Evolutionary conservation across 2,888 invertebrate genomes (phyloP).

Genomic region (Zygogramma bicolorata): DNA sequence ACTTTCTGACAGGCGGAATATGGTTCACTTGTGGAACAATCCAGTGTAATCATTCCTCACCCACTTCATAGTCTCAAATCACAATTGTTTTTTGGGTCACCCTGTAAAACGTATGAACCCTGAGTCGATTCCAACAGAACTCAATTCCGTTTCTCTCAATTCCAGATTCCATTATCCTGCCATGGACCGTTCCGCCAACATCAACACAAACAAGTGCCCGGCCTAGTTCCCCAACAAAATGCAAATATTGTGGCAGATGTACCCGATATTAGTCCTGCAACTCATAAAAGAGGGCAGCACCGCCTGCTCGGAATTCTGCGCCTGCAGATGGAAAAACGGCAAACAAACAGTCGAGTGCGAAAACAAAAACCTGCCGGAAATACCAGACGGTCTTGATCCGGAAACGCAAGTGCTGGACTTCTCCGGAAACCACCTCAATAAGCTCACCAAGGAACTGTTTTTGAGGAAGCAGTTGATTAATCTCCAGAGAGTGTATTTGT

Average conservation of each 20-base stretch:
- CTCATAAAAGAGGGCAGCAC: constrained; percentile 35
- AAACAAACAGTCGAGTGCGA: constrained; percentile 92
- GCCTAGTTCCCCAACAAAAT: constrained; percentile 29
- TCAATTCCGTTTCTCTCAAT: not conserved
- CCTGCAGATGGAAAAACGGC: constrained; percentile 93
- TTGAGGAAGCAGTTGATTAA: constrained; percentile 83
- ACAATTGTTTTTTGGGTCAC: too few species aligned
- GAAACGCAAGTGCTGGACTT: constrained; percentile 91
- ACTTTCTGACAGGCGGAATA: too few species aligned
- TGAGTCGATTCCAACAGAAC: not conserved
- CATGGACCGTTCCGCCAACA: constrained; percentile 12
- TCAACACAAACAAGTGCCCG: constrained; percentile 16
- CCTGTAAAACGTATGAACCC: too few species aligned
- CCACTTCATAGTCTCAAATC: too few species aligned
- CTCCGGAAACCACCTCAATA: constrained; percentile 84
- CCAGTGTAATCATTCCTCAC: too few species aligned
- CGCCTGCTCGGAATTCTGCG: constrained; percentile 82
- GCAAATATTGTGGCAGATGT: constrained; percentile 42
- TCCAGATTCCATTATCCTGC: constrained; percentile 28
- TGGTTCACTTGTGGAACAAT: too few species aligned
- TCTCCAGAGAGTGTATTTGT: constrained; percentile 87
- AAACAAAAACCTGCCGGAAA: constrained; percentile 78
- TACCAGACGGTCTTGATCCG: constrained; percentile 84
- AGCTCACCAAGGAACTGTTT: constrained; percentile 83
- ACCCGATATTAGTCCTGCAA: constrained; percentile 38